phyloP scores from a whole-genome alignment of 2,888 invertebrate species.

The Galeruca laticollis region DNA sequence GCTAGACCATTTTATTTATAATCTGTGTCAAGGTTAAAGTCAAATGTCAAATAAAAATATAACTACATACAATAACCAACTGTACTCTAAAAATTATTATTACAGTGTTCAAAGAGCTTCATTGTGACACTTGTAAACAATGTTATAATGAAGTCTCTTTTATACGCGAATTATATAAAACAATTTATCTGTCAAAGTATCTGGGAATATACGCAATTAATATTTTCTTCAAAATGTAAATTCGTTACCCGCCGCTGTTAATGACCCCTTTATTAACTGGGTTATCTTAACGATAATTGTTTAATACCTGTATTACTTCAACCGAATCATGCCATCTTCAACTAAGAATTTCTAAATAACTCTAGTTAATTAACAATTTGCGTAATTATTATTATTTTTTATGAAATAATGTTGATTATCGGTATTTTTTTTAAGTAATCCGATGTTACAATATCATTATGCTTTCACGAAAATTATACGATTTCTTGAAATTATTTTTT shows the following conservation, averaged over 20 bases:
- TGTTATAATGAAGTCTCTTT: too few species aligned
- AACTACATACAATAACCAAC: too few species aligned
- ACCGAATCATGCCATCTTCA: constrained; percentile 32
- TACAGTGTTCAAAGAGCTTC: too few species aligned
- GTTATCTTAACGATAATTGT: constrained; percentile 27
- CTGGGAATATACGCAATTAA: too few species aligned
- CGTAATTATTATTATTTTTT: constrained; percentile 44
- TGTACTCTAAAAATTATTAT: too few species aligned
- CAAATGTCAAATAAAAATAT: too few species aligned
- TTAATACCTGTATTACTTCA: constrained; percentile 33
- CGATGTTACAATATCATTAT: constrained; percentile 34
- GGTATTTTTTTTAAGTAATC: constrained; percentile 44
- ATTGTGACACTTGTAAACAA: too few species aligned
- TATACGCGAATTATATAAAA: too few species aligned
- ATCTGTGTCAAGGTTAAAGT: too few species aligned
- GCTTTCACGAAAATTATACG: constrained; percentile 39
- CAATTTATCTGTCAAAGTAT: too few species aligned
- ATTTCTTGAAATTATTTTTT: background rate
- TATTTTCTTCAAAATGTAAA: background rate
- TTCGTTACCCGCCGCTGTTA: background rate
- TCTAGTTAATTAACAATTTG: constrained; percentile 39
- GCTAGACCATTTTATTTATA: too few species aligned
- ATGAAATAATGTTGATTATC: constrained; percentile 46
- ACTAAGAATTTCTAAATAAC: constrained; percentile 34
- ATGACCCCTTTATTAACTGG: constrained; percentile 35